Conservation (phyloP, 2,888 invertebrate species). For the Mimachlamys varia region DNA sequence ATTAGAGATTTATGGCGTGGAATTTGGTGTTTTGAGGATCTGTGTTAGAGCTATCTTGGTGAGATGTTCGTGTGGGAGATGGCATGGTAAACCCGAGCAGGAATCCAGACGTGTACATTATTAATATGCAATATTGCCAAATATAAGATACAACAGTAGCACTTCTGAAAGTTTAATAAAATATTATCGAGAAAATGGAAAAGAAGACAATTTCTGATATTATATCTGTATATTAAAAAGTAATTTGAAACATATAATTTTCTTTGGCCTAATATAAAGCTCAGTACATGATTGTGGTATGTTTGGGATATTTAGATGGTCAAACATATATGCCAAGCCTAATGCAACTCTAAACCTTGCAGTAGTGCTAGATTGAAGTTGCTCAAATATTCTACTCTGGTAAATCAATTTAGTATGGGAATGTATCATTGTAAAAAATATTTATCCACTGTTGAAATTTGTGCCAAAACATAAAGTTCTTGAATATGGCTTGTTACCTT, state of each 20-base stretch:
- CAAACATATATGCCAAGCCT: no score
- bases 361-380: no score
- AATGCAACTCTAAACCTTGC: no score
- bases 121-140: conserved; percentile 22
- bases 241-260: background rate
- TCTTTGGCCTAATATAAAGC: background rate
- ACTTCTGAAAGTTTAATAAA: background rate
- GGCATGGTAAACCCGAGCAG: background rate
- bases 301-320: background rate
- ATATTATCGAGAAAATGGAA: conserved; percentile 3
- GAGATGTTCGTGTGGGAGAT: background rate
- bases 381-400: no score
- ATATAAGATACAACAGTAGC: background rate
- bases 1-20: background rate
- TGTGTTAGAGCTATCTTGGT: background rate
- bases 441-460: no score
- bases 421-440: no score
- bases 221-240: background rate
- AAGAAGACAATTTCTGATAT: background rate
- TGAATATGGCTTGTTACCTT: no score
- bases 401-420: no score
- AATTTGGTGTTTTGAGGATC: background rate
- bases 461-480: no score
- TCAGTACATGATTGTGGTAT: background rate
- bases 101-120: conserved; percentile 11